Evolutionary conservation across 2,113 vertebrate species (phyloP), one percentile per base, ranked within the genome.

Genomic region (Piliocolobus tephrosceles): DNA sequence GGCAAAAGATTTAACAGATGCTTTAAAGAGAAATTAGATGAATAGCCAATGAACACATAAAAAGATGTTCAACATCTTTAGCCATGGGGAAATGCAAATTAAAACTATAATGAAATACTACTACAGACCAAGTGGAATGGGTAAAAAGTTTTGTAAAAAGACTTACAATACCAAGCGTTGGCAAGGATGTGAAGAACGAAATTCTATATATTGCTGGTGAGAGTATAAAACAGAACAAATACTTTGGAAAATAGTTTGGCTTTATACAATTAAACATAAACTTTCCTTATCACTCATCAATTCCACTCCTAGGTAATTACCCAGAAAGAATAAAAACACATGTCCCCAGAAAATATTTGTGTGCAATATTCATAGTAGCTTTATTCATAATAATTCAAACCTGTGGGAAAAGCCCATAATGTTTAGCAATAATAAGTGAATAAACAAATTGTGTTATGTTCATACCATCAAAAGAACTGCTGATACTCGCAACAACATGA

Each of bases 221-320:
- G 47, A 32, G 25, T 16, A 5, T 82, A 58, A 96, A 91, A n/a
- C 35, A 32, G 8, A 14, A 85, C 45, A 75, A 57, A 78, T 16
- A 50, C 18, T 92, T 82, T 23, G 85, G 55, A 83, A 95, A 96
- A 80, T 55, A 50, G 50, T n/a, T 93, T 27, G 43, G 4, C n/a
- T 91, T 95, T 92, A 16, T 23, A 79, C 75, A 91, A 61, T 47
- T 84, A 82, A 70, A 50, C 87, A 55, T 84, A 61, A 93, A 85
- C 52, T 82, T 78, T 61, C n/a, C 14, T 23, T 73, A n/a, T 88
- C 8, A 82, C n/a, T 30, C 25, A 89, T 25, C 23, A 50, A 23
- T 84, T 91, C 32, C 20, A 89, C 40, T 52, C 47, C 14, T 72
- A 70, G 23, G 61, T 68, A 82, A 92, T 86, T 72, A 86, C 14